A percentile compares a stretch with the other conserved stretches of the same genome.
phyloP scores from a whole-genome alignment of 2,888 invertebrate genomes.

The Caenorhabditis sp. region DNA sequence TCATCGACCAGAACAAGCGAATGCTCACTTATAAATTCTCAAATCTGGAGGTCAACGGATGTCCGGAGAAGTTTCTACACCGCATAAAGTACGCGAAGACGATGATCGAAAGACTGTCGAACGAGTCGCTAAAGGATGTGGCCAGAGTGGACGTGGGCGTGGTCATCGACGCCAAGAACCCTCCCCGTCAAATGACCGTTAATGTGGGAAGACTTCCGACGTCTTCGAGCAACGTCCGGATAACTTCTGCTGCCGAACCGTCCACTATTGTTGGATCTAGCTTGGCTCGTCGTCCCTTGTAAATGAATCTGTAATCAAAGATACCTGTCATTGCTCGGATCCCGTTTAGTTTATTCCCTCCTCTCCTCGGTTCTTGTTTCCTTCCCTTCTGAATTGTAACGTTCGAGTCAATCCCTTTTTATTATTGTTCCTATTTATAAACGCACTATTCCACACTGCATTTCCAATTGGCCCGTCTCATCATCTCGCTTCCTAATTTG shows the following conservation, averaged over 20 bases:
- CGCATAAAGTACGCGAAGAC: conserved; percentile 26
- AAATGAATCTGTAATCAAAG: conserved; percentile 4
- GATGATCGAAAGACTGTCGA: conserved; percentile 29
- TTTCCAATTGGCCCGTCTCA: conserved; percentile 4
- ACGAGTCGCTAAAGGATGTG: conserved; percentile 16
- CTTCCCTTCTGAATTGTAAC: neutral
- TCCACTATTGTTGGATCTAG: neutral
- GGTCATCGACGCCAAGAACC: conserved; percentile 3
- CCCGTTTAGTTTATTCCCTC: neutral
- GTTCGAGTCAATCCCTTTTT: neutral
- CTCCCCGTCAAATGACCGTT: neutral
- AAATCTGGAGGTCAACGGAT: conserved; percentile 65
- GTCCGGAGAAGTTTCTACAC: conserved; percentile 55
- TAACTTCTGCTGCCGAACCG: neutral
- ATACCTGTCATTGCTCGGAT: neutral
- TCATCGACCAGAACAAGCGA: conserved; percentile 91
- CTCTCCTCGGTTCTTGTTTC: neutral
- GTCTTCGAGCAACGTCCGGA: conserved; percentile 32
- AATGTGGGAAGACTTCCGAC: conserved; percentile 9
- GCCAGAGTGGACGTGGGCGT: neutral
- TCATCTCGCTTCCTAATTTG: conserved; percentile 22
- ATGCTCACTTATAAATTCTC: conserved; percentile 88
- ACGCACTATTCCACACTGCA: no score
- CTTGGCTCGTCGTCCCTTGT: conserved; percentile 11
- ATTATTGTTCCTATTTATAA: conserved; percentile 12